Conservation (phyloP, 2,888 invertebrate species). For the Acleris laterana region DNA sequence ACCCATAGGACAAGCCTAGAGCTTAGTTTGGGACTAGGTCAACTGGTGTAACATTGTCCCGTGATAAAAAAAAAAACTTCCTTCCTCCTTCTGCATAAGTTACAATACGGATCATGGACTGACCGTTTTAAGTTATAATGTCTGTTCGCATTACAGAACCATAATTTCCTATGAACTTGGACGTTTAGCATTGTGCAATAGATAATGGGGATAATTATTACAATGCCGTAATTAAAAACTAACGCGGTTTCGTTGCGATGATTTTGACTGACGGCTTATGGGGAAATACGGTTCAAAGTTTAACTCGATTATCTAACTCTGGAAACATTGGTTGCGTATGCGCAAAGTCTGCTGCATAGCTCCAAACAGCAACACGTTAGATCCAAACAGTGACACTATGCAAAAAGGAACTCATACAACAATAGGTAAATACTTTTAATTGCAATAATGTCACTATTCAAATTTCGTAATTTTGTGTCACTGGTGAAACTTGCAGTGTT, state of each 20-base stretch:
- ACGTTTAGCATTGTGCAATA: conserved; percentile 30
- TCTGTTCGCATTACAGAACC: conserved; percentile 20
- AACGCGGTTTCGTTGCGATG: conserved; percentile 20
- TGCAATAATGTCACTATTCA: too few relatives aligned
- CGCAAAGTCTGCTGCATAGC: too few relatives aligned
- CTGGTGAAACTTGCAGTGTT: too few relatives aligned
- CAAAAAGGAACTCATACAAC: too few relatives aligned
- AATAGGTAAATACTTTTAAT: too few relatives aligned
- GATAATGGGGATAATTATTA: conserved; percentile 29
- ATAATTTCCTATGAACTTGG: conserved; percentile 27
- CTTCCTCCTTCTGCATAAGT: neutral
- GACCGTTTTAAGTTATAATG: conserved; percentile 13
- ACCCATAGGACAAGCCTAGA: too few relatives aligned
- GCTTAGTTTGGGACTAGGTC: too few relatives aligned
- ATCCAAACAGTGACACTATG: too few relatives aligned
- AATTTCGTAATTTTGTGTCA: too few relatives aligned
- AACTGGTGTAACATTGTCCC: too few relatives aligned
- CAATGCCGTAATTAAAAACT: conserved; percentile 30
- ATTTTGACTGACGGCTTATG: conserved; percentile 22
- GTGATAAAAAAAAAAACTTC: too few relatives aligned
- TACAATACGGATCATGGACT: conserved; percentile 8
- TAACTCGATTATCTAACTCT: conserved; percentile 5
- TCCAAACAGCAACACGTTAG: too few relatives aligned
- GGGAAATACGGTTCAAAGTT: conserved; percentile 24
- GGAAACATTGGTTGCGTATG: neutral